Percentiles rank a stretch among this genome's conserved stretches.
Conservation (phyloP, 2,888 invertebrate genomes). For the Cheilosia urbana region DNA sequence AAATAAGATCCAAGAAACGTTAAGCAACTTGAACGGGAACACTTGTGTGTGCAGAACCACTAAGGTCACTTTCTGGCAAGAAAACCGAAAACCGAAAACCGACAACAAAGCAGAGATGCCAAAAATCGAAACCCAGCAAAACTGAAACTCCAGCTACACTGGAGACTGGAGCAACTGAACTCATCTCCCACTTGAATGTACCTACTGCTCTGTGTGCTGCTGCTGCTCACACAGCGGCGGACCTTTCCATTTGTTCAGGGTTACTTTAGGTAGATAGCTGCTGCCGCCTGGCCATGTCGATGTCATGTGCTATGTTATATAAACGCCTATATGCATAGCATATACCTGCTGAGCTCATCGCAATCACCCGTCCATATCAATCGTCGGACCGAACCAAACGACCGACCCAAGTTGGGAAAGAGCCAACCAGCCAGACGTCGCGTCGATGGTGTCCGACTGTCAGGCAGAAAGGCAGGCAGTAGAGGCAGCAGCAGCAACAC, state of each 20-base stretch:
- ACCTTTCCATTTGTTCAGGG: conserved; percentile 67
- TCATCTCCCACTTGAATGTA: conserved; percentile 55
- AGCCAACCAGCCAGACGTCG: conserved; percentile 44
- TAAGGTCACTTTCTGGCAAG: conserved; percentile 63
- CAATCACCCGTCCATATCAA: conserved; percentile 64
- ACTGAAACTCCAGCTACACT: conserved; percentile 22
- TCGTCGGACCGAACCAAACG: conserved; percentile 42
- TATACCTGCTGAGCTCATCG: conserved; percentile 54
- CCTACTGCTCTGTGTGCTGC: conserved; percentile 27
- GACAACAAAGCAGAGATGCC: conserved; percentile 50
- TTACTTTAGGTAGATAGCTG: conserved; percentile 55
- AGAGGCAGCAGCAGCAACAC: conserved; percentile 9
- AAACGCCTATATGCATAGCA: conserved; percentile 39
- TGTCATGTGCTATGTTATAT: conserved; percentile 54
- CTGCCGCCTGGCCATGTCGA: conserved; percentile 14
- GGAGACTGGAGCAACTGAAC: conserved; percentile 24
- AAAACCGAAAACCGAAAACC: conserved; percentile 58
- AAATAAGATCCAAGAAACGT: conserved; percentile 21
- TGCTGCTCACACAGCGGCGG: conserved; percentile 43
- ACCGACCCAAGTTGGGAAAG: conserved; percentile 58
- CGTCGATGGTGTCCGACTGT: conserved; percentile 38
- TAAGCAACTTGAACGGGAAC: conserved; percentile 15
- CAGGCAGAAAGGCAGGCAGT: conserved; percentile 24
- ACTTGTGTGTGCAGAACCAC: conserved; percentile 27
- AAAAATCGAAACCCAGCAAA: conserved; percentile 45